Evolutionary conservation across 2,888 invertebrate species (phyloP).

Genomic region (Hyposoter dolosus): DNA sequence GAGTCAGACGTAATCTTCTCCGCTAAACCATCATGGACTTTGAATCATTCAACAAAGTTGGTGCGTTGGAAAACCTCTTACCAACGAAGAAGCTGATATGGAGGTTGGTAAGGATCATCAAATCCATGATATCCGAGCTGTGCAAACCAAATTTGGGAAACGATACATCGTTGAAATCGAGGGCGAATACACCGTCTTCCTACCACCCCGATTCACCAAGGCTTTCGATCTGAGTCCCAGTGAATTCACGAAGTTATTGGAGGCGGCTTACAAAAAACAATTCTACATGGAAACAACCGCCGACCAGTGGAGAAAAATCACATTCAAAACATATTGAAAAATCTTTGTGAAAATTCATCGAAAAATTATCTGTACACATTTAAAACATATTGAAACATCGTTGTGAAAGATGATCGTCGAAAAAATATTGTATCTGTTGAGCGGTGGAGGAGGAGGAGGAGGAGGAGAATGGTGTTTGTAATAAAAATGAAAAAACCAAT

Average conservation of each 20-base stretch:
- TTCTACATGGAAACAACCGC: too few relatives aligned
- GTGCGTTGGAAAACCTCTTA: too few relatives aligned
- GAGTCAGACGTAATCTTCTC: too few relatives aligned
- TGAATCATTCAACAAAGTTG: too few relatives aligned
- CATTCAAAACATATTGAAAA: not conserved
- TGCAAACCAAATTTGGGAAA: slow-evolving; percentile 7
- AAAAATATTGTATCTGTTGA: not conserved
- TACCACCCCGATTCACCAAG: slow-evolving; percentile 17
- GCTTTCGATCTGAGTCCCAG: not conserved
- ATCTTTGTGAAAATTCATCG: not conserved
- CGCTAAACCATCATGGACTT: too few relatives aligned
- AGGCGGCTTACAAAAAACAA: not conserved
- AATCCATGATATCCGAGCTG: slow-evolving; percentile 1
- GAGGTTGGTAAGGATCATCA: not conserved
- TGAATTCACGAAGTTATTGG: slow-evolving; percentile 7
- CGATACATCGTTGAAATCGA: not conserved
- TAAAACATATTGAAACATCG: not conserved
- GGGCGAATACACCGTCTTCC: slow-evolving; percentile 39
- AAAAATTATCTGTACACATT: too few relatives aligned
- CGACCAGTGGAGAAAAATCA: not conserved
- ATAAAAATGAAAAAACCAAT: not conserved
- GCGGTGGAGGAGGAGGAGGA: not conserved
- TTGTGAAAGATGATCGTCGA: not conserved
- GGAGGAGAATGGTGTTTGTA: not conserved
- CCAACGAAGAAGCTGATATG: slow-evolving; percentile 28